Evolutionary conservation across 2,888 invertebrate genomes (phyloP).

Genomic region (Biston betularia): DNA sequence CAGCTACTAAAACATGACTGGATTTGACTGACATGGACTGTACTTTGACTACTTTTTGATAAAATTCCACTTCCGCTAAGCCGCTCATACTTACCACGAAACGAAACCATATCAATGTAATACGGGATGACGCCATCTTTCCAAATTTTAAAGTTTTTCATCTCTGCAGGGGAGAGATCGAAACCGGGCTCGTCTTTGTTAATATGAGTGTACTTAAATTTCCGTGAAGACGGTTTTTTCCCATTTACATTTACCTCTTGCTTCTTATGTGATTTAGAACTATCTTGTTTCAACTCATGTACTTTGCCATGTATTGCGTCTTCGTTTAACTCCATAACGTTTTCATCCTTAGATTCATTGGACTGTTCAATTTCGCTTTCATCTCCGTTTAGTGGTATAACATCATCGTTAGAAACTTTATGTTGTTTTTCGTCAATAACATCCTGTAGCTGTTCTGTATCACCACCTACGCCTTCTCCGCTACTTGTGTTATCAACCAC

Average conservation of each 20-base stretch:
- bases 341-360: neutral
- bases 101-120: constrained; percentile 71
- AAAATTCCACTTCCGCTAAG: neutral
- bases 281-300: neutral
- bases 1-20: too few species aligned
- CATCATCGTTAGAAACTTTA: neutral
- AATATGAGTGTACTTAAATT: constrained; percentile 5
- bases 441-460: neutral
- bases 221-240: neutral
- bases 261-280: neutral
- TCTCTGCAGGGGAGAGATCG: constrained; percentile 43
- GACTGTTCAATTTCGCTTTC: neutral
- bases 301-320: neutral
- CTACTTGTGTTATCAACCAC: too few species aligned
- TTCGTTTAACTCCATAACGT: neutral
- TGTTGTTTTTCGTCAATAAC: neutral
- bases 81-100: constrained; percentile 58
- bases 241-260: neutral
- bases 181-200: constrained; percentile 56
- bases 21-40: too few species aligned
- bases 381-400: neutral
- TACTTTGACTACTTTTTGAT: too few species aligned
- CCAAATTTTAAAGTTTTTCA: constrained; percentile 70
- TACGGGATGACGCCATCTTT: constrained; percentile 67
- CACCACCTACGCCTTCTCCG: neutral